Conservation (phyloP, 35 echinoderm and acorn worm species). For the Heliocidaris erythrogramma region DNA sequence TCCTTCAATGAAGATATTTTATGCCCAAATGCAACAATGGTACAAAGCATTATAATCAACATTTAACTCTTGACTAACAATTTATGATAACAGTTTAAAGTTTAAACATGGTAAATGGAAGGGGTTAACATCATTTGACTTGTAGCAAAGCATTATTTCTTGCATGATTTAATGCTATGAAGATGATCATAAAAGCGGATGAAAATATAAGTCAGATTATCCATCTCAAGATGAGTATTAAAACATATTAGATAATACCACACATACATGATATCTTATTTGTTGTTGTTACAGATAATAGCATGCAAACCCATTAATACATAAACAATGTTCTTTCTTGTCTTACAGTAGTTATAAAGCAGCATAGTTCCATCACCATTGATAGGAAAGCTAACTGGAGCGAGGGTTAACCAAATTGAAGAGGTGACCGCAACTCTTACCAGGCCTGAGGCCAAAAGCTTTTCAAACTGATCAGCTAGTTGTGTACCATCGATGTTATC, state of each 20-base stretch:
- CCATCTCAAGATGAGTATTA: neutral
- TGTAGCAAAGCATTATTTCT: neutral
- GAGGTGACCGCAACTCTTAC: neutral
- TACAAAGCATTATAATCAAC: too few species aligned
- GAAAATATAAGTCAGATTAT: neutral
- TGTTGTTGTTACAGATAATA: neutral
- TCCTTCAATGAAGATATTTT: too few species aligned
- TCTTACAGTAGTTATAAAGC: neutral
- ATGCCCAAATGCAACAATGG: too few species aligned
- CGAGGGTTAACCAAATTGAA: neutral
- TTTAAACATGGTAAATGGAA: too few species aligned
- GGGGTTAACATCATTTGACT: too few species aligned
- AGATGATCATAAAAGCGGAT: neutral
- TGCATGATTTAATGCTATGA: neutral
- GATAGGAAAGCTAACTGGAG: neutral
- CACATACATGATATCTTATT: neutral
- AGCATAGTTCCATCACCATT: neutral
- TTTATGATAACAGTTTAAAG: too few species aligned
- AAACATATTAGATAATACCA: neutral
- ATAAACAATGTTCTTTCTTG: neutral
- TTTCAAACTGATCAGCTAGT: constrained; percentile 33
- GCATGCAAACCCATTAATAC: neutral
- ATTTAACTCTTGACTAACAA: too few species aligned
- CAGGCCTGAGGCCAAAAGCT: constrained; percentile 24
- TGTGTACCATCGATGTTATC: constrained; percentile 13